Base-by-base conservation (phyloP, 1,140 invertebrate genomes). In the Drosophila ercepeae region DNA sequence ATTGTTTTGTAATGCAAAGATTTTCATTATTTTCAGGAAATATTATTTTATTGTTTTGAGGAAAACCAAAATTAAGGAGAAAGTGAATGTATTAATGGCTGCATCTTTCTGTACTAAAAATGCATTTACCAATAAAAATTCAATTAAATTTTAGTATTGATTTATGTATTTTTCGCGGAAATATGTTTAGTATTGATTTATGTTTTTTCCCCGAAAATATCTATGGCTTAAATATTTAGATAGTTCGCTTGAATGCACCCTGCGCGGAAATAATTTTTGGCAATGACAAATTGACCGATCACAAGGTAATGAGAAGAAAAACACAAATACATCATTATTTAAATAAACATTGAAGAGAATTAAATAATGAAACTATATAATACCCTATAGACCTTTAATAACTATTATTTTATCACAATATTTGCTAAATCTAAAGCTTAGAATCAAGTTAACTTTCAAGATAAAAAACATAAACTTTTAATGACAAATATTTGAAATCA, bases 281-380 rank as follows among this genome's bases (percentile, higher is more conserved):
- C 69, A 73, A 73, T 63, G 69, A 73, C 58, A 73, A 73, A 73
- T 71, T 45, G 41, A 44, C 29, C 48, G 63, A 69, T 41, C 42
- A 46, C 68, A 70, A 71, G 46, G 54, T 32, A 71, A 51, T 49
- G 46, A 14, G 27, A 34, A 32, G 46, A 14, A 34, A 34, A 32
- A 34, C n/a, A n/a, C 25, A 34, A 69, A 49, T 16, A 16, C 5
- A 19, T 13, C 4, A 39, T 25, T 11, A 13, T n/a, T n/a, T n/a
- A 63, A 63, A 61, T 25, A 60, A 52, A 34, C 16, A n/a, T n/a
- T 29, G 4, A 7, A 14, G n/a, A 51, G 4, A 13, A 13, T 2
- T 8, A 9, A 7, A 14, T 3, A 23, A 11, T 2, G 2, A n/a
- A 23, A 50, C 32, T 19, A 19, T 0, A 6, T 0, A 13, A 8